Evolutionary conservation across 2,113 vertebrate species (phyloP).

Genomic region (Macroglossus sobrinus): DNA sequence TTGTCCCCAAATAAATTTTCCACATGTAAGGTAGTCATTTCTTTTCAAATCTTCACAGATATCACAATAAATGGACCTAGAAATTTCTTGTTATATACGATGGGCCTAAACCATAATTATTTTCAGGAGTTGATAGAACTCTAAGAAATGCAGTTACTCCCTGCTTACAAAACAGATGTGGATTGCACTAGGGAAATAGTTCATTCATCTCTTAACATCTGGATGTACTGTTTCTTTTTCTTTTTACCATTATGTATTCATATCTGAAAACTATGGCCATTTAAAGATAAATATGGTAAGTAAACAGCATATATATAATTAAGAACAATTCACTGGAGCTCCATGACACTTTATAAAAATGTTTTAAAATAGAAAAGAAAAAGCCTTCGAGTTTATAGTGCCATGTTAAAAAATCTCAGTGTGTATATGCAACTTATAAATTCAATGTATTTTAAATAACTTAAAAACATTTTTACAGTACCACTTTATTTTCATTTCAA

Average conservation of each 20-base stretch:
- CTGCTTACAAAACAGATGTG: constrained; percentile 40
- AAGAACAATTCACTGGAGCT: neutral
- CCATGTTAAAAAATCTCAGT: constrained; percentile 22
- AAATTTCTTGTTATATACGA: neutral
- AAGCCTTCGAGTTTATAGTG: neutral
- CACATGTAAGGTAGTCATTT: neutral
- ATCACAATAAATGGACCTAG: neutral
- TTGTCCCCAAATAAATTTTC: neutral
- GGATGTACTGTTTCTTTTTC: neutral
- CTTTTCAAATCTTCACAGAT: neutral
- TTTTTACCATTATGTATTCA: constrained; percentile 9
- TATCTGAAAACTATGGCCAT: neutral
- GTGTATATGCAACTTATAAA: neutral
- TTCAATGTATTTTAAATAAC: constrained; percentile 16
- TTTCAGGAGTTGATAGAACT: neutral
- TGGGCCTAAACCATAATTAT: neutral
- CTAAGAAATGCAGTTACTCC: no score
- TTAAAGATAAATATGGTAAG: constrained; percentile 28
- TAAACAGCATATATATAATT: constrained; percentile 24
- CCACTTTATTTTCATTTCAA: neutral
- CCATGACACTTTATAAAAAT: neutral
- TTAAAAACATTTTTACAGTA: neutral
- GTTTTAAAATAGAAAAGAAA: neutral
- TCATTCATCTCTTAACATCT: constrained; percentile 46
- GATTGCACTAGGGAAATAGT: constrained; percentile 1